Evolutionary conservation across 2,113 vertebrate species (phyloP), one percentile per base, ranked within the genome.

Genomic region (Saguinus midas): DNA sequence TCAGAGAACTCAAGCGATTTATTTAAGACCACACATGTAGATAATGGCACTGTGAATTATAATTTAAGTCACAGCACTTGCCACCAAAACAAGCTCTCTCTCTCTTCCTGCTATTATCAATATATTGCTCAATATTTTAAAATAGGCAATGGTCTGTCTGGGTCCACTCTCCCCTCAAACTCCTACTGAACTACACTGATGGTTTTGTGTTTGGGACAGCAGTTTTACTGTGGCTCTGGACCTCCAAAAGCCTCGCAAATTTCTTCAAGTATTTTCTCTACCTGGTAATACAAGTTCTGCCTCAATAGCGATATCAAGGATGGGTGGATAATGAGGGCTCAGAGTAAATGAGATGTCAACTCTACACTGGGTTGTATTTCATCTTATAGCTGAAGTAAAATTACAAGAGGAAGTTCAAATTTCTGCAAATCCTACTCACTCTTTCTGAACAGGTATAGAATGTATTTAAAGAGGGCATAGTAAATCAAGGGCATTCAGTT

Each of bases 371-470:
- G 9, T 85, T 93, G 29, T 43, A 82, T 73, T 85, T 90, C 50
- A 80, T 87, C 29, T 61, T 73, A 23, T 17, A 97, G 70, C 37
- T 68, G 13, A 94, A 61, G 66, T 78, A 29, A 90, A 97, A 84
- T 96, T 75, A 93, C 55, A 94, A 61, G 75, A 89, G 40, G 61
- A 58, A 82, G 17, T 95, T 82, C 6, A 17, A 87, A 90, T 11
- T 73, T 95, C 55, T 50, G 27, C 55, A 91, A 57, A 43, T 90
- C 94, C 43, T 72, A 35, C 70, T 83, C 81, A 68, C 78, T 82
- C 58, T 76, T 91, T 84, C 61, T 86, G 58, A 96, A 73, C 18
- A 96, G 55, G 35, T 37, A 80, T 18, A 87, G 4, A 96, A 94
- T 40, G 5, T 61, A 80, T 50, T 92, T 86, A 89, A 93, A 95